Base-by-base conservation (phyloP, 2,113 vertebrate genomes). In the Gasterosteus nipponicus region DNA sequence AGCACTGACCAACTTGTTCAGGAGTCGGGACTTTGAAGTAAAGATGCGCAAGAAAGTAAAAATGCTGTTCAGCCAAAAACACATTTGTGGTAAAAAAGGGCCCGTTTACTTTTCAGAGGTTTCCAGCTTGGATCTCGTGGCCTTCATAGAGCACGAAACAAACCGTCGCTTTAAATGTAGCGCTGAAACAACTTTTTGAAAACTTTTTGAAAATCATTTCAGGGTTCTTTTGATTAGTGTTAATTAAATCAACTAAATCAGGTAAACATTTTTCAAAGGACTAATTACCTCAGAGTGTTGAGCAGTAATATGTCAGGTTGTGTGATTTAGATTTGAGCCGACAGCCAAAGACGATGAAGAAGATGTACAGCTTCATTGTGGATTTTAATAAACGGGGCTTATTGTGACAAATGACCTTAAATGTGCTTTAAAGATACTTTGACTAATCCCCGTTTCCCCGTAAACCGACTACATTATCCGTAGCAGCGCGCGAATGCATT, bases 401-500 rank as follows among this genome's bases (percentile, higher is more conserved):
- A 9, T 19, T 26, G 1, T 46, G 18, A 51, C 7, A 57, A 35
- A 56, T 60, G 5, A 51, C 31, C 51, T 29, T 35, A 12, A 42
- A 56, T 26, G 10, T 47, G 5, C 18, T 31, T 31, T 10, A 26
- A 39, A 60, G 46, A 4, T 47, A 76, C 64, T 58, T 74, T 63
- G 46, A 73, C 35, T 0, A 26, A 61, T 42, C 56, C 38, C 35
- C 69, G 14, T 31, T 47, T 5, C 42, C 29, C 16, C 18, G 15
- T 38, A 57, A 49, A 64, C 7, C 3, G 9, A 61, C 44, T n/a
- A 1, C 57, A 56, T 70, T 51, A 26, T 42, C 54, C n/a, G 0
- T 16, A 15, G 57, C 69, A 14, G 67, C 47, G 46, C 6, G 42
- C 70, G 53, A 75, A 69, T 44, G 65, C 57, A 69, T 82, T 78